phyloP scores from a whole-genome alignment of 2,888 invertebrate genomes.

The Sphaeridia pumilis region DNA sequence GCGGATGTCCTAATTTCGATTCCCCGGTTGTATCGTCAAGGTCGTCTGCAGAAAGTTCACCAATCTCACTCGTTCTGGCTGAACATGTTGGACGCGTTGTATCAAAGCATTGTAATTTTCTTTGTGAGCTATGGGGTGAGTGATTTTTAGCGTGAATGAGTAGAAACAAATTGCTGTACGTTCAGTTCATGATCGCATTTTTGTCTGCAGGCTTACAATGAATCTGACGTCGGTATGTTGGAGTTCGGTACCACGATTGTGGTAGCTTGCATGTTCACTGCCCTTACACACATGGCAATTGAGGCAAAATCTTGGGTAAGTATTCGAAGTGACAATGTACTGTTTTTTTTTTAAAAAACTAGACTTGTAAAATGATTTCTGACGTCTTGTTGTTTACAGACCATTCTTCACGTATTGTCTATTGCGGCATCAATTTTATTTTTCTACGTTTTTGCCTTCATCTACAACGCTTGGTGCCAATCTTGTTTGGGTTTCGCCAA shows the following conservation, averaged over 20 bases:
- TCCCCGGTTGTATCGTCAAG: slow-evolving; percentile 68
- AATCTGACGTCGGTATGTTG: slow-evolving; percentile 70
- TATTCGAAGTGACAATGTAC: too few species aligned
- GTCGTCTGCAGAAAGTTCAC: slow-evolving; percentile 69
- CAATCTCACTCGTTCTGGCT: slow-evolving; percentile 78
- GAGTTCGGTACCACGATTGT: slow-evolving; percentile 79
- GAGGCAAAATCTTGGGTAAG: slow-evolving; percentile 89
- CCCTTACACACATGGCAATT: slow-evolving; percentile 73
- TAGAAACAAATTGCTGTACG: too few species aligned
- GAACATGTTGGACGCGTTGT: slow-evolving; percentile 74
- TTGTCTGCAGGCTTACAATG: slow-evolving; percentile 63
- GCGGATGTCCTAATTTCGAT: slow-evolving; percentile 64
- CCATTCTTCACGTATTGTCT: slow-evolving; percentile 67
- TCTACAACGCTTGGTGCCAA: slow-evolving; percentile 72
- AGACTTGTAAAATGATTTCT: too few species aligned
- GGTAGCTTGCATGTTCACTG: slow-evolving; percentile 74
- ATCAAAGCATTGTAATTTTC: slow-evolving; percentile 83
- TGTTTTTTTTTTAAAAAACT: too few species aligned
- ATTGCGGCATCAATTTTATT: slow-evolving; percentile 63
- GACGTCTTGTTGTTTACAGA: slow-evolving; percentile 62
- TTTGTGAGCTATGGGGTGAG: slow-evolving; percentile 59
- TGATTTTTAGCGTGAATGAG: too few species aligned
- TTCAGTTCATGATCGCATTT: too few species aligned
- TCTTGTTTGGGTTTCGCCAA: slow-evolving; percentile 71
- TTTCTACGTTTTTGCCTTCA: slow-evolving; percentile 70